Evolutionary conservation across 2,113 vertebrate species (phyloP).

Genomic region (Hippocampus barbouri): DNA sequence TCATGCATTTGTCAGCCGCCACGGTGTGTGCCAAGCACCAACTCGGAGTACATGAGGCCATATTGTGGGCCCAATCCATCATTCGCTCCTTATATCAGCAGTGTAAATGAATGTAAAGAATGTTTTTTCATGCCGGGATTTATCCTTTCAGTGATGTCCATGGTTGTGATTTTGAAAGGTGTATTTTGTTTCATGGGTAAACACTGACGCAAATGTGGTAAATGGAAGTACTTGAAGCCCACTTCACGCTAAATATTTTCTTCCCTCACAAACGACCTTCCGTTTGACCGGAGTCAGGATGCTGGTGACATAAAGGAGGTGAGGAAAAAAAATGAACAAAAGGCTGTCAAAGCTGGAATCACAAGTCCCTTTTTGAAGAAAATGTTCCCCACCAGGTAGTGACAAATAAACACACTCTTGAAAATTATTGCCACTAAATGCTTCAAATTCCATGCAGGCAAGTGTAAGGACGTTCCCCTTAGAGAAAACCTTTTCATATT

Average conservation of each 20-base stretch:
- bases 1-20: slow-evolving; percentile 60
- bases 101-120: slow-evolving; percentile 60
- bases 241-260: slow-evolving; percentile 11
- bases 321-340: slow-evolving; percentile 15
- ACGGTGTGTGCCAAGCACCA: slow-evolving; percentile 45
- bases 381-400: background rate
- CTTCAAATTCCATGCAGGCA: background rate
- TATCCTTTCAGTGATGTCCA: background rate
- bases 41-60: slow-evolving; percentile 67
- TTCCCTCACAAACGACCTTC: slow-evolving; percentile 13
- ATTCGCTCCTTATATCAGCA: slow-evolving; percentile 63
- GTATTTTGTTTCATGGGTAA: slow-evolving; percentile 21
- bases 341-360: background rate
- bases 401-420: background rate
- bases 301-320: slow-evolving; percentile 10
- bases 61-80: slow-evolving; percentile 77
- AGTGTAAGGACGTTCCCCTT: too few relatives aligned
- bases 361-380: background rate
- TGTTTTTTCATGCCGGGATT: too few relatives aligned
- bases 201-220: slow-evolving; percentile 5
- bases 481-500: background rate
- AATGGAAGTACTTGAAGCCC: slow-evolving; percentile 1
- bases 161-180: slow-evolving; percentile 20
- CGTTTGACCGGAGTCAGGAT: slow-evolving; percentile 6
- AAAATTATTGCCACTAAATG: background rate